Base-by-base conservation (phyloP, 2,113 vertebrate genomes). In the Tetrax tetrax region DNA sequence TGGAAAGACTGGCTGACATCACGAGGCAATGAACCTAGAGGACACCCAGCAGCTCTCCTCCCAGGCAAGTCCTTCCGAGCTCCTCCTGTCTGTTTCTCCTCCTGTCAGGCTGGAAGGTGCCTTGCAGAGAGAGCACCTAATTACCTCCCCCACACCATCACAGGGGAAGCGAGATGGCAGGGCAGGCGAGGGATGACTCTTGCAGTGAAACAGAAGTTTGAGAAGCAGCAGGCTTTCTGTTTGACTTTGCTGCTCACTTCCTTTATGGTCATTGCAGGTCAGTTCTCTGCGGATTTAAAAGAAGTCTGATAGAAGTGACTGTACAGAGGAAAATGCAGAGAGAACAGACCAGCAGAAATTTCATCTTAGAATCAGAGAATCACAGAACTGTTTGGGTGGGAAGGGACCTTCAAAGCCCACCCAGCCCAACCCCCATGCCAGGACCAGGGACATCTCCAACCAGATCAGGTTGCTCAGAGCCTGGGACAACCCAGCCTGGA, bases 121-220 rank as follows among this genome's bases (percentile, higher is more conserved):
- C 47, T 82, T 28, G 61, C 0, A 0, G 53, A 56, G 14, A 2
- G 2, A 54, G 77, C 0, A 0, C n/a, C 0, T 0, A 61, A 38
- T 64, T 38, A n/a, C 60, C 48, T 82, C 76, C 60, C 80, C 23
- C 63, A 6, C 24, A 25, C 50, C 64, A 43, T 25, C 31, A 9
- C 29, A 11, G n/a, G 57, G 59, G 48, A 63, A 76, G 38, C 0
- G 45, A 71, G 65, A 15, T 0, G 10, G 61, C 38, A 85, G 74
- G 48, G 35, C 50, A 54, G 24, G 45, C 14, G 29, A 81, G 18
- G 74, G 53, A 29, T 63, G 76, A 22, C 27, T 65, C 21, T 29
- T 38, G 16, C 17, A 5, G 22, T n/a, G 33, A 18, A 66, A 51
- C 6, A 43, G 63, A 50, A 37, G 16, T 27, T 37, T 20, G 56